Conservation (phyloP, 2,113 vertebrate species). For the Condylura cristata region DNA sequence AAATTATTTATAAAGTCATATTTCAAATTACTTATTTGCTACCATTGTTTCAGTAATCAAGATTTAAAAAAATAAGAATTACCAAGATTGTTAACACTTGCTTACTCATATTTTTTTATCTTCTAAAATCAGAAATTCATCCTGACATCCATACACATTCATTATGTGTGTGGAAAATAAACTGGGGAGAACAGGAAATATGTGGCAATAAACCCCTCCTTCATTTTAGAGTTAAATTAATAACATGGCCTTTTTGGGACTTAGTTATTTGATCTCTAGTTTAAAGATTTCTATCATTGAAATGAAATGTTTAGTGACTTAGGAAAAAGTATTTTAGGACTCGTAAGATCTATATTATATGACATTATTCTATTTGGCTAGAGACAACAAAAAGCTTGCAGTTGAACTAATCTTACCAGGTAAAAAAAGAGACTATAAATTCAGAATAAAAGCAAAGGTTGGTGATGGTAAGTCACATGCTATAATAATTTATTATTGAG, state of each 20-base stretch:
- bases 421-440: conserved; percentile 43
- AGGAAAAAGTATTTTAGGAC: background rate
- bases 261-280: background rate
- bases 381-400: conserved; percentile 24
- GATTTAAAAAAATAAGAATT: background rate
- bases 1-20: background rate
- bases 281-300: background rate
- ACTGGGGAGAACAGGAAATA: background rate
- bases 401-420: conserved; percentile 16
- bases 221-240: conserved; percentile 13
- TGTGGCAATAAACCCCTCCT: background rate
- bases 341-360: background rate
- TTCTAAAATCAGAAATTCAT: conserved; percentile 6
- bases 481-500: conserved; percentile 40
- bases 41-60: background rate
- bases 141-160: background rate
- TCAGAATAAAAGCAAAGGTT: conserved; percentile 28
- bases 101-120: conserved; percentile 16
- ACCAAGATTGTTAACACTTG: background rate
- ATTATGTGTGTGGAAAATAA: background rate
- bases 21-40: background rate
- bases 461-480: conserved; percentile 2
- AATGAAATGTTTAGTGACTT: conserved; percentile 11
- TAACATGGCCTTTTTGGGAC: background rate
- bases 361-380: conserved; percentile 31